Base-by-base conservation (phyloP, 2,888 invertebrate genomes). In the Linnaemya tessellans region DNA sequence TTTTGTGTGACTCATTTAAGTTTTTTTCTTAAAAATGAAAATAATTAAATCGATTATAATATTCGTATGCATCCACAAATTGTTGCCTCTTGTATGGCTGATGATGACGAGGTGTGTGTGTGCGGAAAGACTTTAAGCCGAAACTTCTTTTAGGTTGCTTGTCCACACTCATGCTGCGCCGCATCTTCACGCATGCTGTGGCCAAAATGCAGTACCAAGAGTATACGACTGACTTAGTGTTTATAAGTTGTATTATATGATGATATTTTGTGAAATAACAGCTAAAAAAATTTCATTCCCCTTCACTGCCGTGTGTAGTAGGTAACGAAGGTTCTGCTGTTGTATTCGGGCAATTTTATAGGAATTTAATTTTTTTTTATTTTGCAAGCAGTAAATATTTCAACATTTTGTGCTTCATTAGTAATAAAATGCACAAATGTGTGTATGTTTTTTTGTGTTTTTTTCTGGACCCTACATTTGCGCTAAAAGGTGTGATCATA, bases 371-470 rank as follows among this genome's bases (percentile, higher is more conserved):
- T 58, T 30, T 25, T 30, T 35, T 58, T 46, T 11, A 54, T 54
- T 64, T 54, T 71, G 54, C 75, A 56, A 71, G 71, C 71, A 58
- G 65, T 46, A 22, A 77, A 82, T 71, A 82, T 82, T 82, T 65
- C 65, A 77, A 82, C 64, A 77, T 77, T 83, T 83, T 77, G 71
- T 78, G 82, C 77, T 83, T 83, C 82, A 83, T 83, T 83, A 83
- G 82, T 78, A 78, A 83, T 78, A 78, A 78, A 83, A 78, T 83
- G 77, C 51, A 51, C 70, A 77, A 54, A 65, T 81, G 75, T 77
- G 70, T 38, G 7, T 60, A 9, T 60, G 22, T 60, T n/a, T n/a
- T n/a, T n/a, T n/a, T n/a, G 5, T 15, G 15, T 60, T 20, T n/a
- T 20, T 60, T 20, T 60, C 30, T 4, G 1, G 25, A 10, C 38